phyloP scores from a whole-genome alignment of 2,888 invertebrate species.

The Diplazon laetatorius region DNA sequence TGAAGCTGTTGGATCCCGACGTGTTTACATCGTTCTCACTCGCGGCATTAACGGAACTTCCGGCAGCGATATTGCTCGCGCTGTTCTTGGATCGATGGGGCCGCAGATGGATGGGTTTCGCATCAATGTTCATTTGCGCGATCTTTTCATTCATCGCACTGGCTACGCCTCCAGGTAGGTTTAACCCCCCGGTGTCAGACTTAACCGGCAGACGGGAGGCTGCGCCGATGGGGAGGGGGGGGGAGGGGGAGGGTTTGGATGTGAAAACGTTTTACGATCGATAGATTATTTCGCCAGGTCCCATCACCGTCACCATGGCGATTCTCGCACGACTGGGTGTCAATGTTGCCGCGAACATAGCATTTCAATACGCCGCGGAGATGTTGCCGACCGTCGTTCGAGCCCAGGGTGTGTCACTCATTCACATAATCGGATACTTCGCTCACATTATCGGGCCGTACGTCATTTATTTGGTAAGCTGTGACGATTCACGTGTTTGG shows the following conservation, averaged over 20 bases:
- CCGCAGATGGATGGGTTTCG: conserved; percentile 92
- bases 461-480: conserved; percentile 90
- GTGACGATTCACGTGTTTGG: neutral
- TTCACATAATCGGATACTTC: conserved; percentile 94
- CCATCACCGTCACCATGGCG: conserved; percentile 90
- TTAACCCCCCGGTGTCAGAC: neutral
- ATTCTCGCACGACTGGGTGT: conserved; percentile 93
- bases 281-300: conserved; percentile 83
- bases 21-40: conserved; percentile 93
- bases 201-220: neutral
- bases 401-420: conserved; percentile 93
- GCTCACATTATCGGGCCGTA: conserved; percentile 93
- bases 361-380: conserved; percentile 95
- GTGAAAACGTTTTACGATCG: conserved; percentile 58
- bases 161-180: conserved; percentile 88
- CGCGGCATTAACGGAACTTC: conserved; percentile 92
- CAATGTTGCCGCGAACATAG: conserved; percentile 95
- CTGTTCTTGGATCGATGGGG: conserved; percentile 92
- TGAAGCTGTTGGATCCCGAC: conserved; percentile 91
- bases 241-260: conserved; percentile 27
- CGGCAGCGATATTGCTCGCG: conserved; percentile 92
- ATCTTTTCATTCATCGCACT: conserved; percentile 91
- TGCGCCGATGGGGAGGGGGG: conserved; percentile 2
- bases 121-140: conserved; percentile 91
- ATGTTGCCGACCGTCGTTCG: conserved; percentile 93